Percentiles rank a stretch among this genome's conserved stretches.
These are phyloP conservation scores for Ophioninae sp. DNA, from an alignment of 2,888 invertebrate species.

Conservation along the genomic window DNA sequence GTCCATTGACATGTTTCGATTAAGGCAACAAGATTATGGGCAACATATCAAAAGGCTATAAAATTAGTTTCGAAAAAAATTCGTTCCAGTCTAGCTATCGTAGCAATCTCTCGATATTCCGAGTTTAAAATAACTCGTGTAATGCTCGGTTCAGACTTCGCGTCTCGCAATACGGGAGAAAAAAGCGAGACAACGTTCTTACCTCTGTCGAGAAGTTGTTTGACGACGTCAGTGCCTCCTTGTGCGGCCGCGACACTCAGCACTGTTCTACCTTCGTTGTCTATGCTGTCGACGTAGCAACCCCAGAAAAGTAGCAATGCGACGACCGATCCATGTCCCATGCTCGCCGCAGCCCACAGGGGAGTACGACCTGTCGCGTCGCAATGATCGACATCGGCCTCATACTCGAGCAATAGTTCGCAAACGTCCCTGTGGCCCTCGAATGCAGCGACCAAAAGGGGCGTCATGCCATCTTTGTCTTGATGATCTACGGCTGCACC, in stretches of 20 bases:
- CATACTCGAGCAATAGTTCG: conserved; percentile 94
- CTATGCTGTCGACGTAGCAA: conserved; percentile 96
- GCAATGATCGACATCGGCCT: conserved; percentile 94
- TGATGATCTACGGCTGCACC: conserved; percentile 91
- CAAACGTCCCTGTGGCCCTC: conserved; percentile 96
- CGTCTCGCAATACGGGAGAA: background rate
- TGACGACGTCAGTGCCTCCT: conserved; percentile 93
- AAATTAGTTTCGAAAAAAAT: background rate
- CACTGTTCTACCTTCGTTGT: conserved; percentile 95
- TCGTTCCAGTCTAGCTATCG: background rate
- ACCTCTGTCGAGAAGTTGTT: conserved; percentile 92
- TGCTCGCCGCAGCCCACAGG: conserved; percentile 95
- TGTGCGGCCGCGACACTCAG: conserved; percentile 92
- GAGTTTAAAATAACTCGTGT: background rate
- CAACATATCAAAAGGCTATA: background rate
- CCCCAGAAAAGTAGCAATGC: conserved; percentile 96
- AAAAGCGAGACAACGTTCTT: conserved; percentile 69
- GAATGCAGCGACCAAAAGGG: conserved; percentile 93
- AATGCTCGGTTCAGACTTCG: background rate
- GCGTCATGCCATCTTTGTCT: conserved; percentile 94
- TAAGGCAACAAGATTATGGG: background rate
- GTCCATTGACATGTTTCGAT: too few relatives aligned
- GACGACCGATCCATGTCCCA: conserved; percentile 94
- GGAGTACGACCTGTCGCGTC: conserved; percentile 92
- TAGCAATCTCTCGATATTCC: background rate